Evolutionary conservation across 2,113 vertebrate species (phyloP), one percentile per base, ranked within the genome.

Genomic region (Mesembrinibis cayennensis): DNA sequence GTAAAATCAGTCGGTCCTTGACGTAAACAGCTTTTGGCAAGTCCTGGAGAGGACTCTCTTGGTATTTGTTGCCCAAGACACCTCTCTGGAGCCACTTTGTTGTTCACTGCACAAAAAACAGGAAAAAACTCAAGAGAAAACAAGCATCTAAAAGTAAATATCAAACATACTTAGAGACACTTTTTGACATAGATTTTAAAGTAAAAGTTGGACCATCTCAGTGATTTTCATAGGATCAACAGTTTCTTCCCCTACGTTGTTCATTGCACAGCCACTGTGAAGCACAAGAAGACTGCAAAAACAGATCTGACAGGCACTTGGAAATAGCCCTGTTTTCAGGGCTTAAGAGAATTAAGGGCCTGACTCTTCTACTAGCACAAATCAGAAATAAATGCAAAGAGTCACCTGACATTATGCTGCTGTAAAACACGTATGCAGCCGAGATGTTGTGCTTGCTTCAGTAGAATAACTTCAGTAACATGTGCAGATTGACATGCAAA

Each of bases 401-500:
- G 94, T 94, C 89, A 97, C 30, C 82, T 80, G 72, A 47, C 42
- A 78, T 86, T 65, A 65, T 38, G 63, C 67, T 83, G 76, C 58
- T 83, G 71, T 90, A 86, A 80, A 88, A 95, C 90, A 90, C 5
- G 9, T 84, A 95, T 13, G 32, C 89, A 92, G 78, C 45, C 0
- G 1, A 86, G 82, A 85, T 65, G 82, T 45, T 85, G 67, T 50
- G 72, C 94, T 88, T 71, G 62, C 82, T 96, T 91, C 95, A 65
- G 62, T 78, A 76, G 76, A 91, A 87, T 91, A 96, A 83, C 91
- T 97, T 92, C 69, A 82, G 94, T 80, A 96, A 96, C 91, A 95
- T 25, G 89, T 94, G 95, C 72, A 56, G 91, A 85, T 71, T 95
- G 96, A 90, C 96, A 97, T 96, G 95, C 97, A 97, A 97, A 97